Conservation (phyloP, 2,113 vertebrate genomes). For the Actenoides lindsayi region DNA sequence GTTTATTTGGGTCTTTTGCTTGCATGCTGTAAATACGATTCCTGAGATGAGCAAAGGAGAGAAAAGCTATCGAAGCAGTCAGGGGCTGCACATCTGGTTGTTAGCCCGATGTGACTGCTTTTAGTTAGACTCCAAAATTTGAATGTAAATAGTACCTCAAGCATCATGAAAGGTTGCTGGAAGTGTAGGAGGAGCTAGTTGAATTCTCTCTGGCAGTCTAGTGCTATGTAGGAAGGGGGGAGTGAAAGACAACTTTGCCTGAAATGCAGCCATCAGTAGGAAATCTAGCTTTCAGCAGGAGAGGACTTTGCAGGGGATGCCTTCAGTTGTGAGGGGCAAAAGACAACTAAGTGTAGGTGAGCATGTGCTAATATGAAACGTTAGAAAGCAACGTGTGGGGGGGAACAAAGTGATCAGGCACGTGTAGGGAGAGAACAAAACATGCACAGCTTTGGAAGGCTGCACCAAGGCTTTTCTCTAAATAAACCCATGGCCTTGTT, state of each 20-base stretch:
- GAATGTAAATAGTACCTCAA: not conserved
- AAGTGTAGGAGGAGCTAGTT: not conserved
- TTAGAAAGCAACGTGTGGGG: not conserved
- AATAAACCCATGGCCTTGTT: not conserved
- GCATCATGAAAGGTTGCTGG: not conserved
- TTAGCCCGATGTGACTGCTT: not conserved
- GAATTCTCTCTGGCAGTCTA: not conserved
- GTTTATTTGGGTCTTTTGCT: not conserved
- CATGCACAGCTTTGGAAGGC: not conserved
- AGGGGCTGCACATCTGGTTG: not conserved
- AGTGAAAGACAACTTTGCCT: not conserved
- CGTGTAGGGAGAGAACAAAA: not conserved
- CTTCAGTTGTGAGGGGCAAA: not conserved
- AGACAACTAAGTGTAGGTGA: not conserved
- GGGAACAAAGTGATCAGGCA: not conserved
- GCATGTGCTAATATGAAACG: not conserved
- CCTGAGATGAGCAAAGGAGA: not conserved
- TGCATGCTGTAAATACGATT: not conserved
- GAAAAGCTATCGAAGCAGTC: not conserved
- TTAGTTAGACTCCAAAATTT: not conserved
- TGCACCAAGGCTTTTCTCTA: not conserved
- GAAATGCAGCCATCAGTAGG: constrained; percentile 3
- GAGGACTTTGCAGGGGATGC: not conserved
- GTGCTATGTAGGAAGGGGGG: not conserved
- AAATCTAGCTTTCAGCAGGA: constrained; percentile 1